Evolutionary conservation across 2,888 invertebrate genomes (phyloP).

Genomic region (Nineta flava): DNA sequence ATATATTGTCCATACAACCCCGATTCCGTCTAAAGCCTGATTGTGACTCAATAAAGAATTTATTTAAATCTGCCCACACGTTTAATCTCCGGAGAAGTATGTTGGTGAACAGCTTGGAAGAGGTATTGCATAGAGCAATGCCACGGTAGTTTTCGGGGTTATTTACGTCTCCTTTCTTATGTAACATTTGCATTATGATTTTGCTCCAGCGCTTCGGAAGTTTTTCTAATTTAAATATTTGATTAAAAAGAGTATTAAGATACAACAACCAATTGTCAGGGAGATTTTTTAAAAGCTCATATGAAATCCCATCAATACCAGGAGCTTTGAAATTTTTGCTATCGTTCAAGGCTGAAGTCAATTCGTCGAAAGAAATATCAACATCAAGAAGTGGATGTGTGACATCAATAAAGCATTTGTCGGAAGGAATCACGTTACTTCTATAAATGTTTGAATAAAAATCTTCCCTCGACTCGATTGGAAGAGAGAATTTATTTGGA

Average conservation of each 20-base stretch:
- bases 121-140: background rate
- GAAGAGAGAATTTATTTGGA: too few relatives aligned
- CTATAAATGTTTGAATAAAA: too few relatives aligned
- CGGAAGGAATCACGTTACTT: too few relatives aligned
- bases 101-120: background rate
- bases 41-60: background rate
- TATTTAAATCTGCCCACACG: background rate
- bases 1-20: background rate
- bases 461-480: too few relatives aligned
- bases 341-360: too few relatives aligned
- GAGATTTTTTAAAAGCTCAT: background rate
- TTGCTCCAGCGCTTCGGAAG: background rate
- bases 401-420: too few relatives aligned
- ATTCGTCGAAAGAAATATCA: too few relatives aligned
- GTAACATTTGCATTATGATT: background rate
- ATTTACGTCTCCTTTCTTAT: background rate
- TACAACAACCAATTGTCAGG: background rate
- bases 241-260: background rate
- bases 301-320: too few relatives aligned
- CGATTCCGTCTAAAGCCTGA: too few relatives aligned
- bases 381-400: too few relatives aligned
- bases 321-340: too few relatives aligned
- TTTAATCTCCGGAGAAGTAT: background rate
- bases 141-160: background rate
- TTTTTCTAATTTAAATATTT: background rate